Evolutionary conservation across 2,113 vertebrate genomes (phyloP), one percentile per base, ranked within the genome.

Genomic region (Semicossyphus pulcher): DNA sequence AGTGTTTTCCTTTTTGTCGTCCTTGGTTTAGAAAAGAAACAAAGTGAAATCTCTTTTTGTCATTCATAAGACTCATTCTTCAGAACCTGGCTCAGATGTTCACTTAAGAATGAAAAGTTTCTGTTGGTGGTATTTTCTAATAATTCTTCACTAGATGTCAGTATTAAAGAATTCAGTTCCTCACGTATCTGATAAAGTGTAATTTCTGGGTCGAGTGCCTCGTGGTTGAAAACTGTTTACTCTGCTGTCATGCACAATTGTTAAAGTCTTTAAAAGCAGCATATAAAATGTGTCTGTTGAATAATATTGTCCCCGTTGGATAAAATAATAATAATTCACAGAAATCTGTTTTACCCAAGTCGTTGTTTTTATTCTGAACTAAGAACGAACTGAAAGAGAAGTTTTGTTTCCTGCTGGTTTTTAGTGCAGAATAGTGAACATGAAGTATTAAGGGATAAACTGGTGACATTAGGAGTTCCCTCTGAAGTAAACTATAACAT

Each of bases 131-230:
- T 36, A 6, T 63, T 52, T 16, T 53, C 10, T 71, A 10, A 18
- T 57, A 34, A 41, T 68, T 47, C 23, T 32, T 61, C 23, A 37
- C 0, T 32, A 2, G 15, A 48, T 51, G 9, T 66, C 76, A 70
- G 49, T 60, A 29, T 81, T 78, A 70, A 64, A 72, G 47, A 57
- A 47, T 42, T 60, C 69, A 10, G 12, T 31, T 32, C n/a, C n/a
- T n/a, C n/a, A n/a, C n/a, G n/a, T n/a, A n/a, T n/a, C n/a, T n/a
- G n/a, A n/a, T n/a, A n/a, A n/a, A n/a, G n/a, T n/a, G n/a, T n/a
- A n/a, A n/a, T n/a, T n/a, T n/a, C n/a, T n/a, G n/a, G n/a, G n/a
- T n/a, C n/a, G n/a, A n/a, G n/a, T 52, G 70, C 52, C 39, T 47
- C 16, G 45, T 25, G 41, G 42, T 56, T 0, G 3, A 32, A 15